These are phyloP conservation scores for Ceratoteleas bidentatus DNA, from an alignment of 1,140 invertebrate species.

Conservation along the genomic window DNA sequence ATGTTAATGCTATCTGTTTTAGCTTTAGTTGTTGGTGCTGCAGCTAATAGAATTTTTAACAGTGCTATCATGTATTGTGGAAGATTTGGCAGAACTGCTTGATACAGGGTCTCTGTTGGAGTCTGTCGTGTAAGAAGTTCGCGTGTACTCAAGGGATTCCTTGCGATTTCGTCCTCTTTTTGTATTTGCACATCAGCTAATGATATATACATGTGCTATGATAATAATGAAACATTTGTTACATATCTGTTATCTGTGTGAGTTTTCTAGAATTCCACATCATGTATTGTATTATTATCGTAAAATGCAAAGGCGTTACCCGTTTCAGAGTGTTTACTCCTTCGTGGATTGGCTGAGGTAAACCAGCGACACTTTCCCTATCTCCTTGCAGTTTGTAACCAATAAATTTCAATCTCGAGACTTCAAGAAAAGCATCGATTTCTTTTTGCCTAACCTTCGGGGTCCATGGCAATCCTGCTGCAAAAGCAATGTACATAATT, in stretches of 20 bases:
- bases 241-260: too few relatives aligned
- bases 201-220: too few relatives aligned
- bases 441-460: slow-evolving; percentile 98
- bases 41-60: slow-evolving; percentile 97
- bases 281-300: too few relatives aligned
- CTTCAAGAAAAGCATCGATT: slow-evolving; percentile 94
- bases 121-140: slow-evolving; percentile 82
- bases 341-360: slow-evolving; percentile 97
- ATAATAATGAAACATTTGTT: too few relatives aligned
- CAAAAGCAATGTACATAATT: too few relatives aligned
- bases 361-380: slow-evolving; percentile 92
- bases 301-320: too few relatives aligned
- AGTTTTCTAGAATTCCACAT: too few relatives aligned
- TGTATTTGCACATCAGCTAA: slow-evolving; percentile 91
- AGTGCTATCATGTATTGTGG: slow-evolving; percentile 98
- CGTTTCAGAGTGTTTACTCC: too few relatives aligned
- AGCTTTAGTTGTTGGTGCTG: slow-evolving; percentile 97
- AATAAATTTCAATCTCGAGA: slow-evolving; percentile 96
- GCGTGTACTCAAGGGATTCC: slow-evolving; percentile 88
- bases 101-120: slow-evolving; percentile 93
- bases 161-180: slow-evolving; percentile 90
- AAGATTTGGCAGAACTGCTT: slow-evolving; percentile 94
- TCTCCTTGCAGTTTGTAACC: slow-evolving; percentile 94
- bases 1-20: slow-evolving; percentile 99
- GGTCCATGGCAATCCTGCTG: slow-evolving; percentile 92